phyloP scores from a whole-genome alignment of 92 coral and sea anemone genomes.

The Porites lobata region DNA sequence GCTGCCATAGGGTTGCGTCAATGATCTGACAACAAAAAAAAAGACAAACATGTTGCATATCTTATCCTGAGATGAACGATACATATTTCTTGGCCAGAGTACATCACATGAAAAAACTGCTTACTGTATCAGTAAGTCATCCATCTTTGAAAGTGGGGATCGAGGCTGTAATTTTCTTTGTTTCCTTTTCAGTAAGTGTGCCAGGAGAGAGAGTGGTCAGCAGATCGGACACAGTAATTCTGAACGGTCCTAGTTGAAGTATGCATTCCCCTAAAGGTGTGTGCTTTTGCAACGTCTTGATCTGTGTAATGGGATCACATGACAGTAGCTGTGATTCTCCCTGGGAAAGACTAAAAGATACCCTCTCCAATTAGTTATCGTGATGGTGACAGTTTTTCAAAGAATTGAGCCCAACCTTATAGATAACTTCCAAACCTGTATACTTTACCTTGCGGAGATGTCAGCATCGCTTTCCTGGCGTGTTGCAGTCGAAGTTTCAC shows the following conservation, averaged over 20 bases:
- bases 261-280: not conserved
- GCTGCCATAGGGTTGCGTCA: slow-evolving; percentile 61
- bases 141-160: slow-evolving; percentile 54
- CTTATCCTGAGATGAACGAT: not conserved
- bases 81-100: not conserved
- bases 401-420: not conserved
- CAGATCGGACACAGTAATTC: slow-evolving; percentile 15
- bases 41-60: not conserved
- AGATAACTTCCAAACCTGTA: not conserved
- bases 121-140: slow-evolving; percentile 69
- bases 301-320: slow-evolving; percentile 1
- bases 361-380: not conserved
- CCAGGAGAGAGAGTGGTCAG: slow-evolving; percentile 53
- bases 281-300: not conserved
- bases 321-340: slow-evolving; percentile 11
- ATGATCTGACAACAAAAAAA: slow-evolving; percentile 44
- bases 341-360: not conserved
- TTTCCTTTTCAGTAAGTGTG: slow-evolving; percentile 26
- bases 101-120: not conserved
- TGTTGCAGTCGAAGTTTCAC: not conserved
- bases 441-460: not conserved
- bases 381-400: not conserved
- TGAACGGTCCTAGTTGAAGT: slow-evolving; percentile 30
- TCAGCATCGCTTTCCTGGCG: not conserved
- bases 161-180: slow-evolving; percentile 21